phyloP scores from a whole-genome alignment of 2,113 vertebrate species.

The Malurus cyaneus region DNA sequence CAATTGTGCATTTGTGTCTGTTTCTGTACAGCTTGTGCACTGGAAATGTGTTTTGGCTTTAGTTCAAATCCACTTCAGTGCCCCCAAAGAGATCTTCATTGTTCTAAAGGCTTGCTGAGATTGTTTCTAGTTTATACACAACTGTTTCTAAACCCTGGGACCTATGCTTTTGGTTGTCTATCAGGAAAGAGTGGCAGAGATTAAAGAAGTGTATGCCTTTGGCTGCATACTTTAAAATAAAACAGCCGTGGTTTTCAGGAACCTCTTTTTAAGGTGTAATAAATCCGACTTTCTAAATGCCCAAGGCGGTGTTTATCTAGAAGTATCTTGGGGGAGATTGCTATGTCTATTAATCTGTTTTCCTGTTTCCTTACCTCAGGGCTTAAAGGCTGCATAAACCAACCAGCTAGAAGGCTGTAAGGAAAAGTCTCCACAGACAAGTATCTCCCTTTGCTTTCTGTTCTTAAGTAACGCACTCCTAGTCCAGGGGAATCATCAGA shows the following conservation, averaged over 20 bases:
- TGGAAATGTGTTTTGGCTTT: constrained; percentile 67
- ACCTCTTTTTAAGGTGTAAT: constrained; percentile 66
- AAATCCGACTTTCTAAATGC: constrained; percentile 69
- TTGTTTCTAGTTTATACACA: constrained; percentile 64
- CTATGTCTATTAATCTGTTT: constrained; percentile 66
- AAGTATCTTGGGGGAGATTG: constrained; percentile 65
- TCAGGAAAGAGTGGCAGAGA: constrained; percentile 62
- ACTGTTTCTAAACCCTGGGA: constrained; percentile 51
- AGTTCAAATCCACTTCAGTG: constrained; percentile 68
- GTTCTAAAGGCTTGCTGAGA: constrained; percentile 62
- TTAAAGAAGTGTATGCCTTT: constrained; percentile 63
- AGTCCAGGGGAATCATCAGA: not conserved
- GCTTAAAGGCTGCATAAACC: constrained; percentile 58
- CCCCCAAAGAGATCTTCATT: constrained; percentile 67
- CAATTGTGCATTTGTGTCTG: constrained; percentile 47
- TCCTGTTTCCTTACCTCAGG: constrained; percentile 67
- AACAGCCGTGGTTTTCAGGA: constrained; percentile 60
- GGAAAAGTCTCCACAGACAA: constrained; percentile 28
- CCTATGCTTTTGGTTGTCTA: constrained; percentile 54
- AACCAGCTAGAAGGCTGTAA: constrained; percentile 34
- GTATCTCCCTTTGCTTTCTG: constrained; percentile 22
- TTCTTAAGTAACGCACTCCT: constrained; percentile 7
- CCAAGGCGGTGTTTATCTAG: constrained; percentile 70
- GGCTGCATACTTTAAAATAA: constrained; percentile 70
- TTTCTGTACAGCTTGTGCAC: constrained; percentile 44